Conservation (phyloP, 2,113 vertebrate genomes). For the Perca schrenkii region DNA sequence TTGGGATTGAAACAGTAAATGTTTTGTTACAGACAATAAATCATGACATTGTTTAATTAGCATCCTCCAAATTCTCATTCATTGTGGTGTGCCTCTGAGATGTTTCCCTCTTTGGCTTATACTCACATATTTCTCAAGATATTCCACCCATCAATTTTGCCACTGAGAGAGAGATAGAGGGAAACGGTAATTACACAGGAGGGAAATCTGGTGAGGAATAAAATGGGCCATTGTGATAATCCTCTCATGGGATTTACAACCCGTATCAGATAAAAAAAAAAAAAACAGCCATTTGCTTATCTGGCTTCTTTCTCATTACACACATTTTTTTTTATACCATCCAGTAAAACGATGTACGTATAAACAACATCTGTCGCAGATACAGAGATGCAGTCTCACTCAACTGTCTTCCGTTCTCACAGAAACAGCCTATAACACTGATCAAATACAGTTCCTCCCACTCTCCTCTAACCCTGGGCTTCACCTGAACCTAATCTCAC, state of each 20-base stretch:
- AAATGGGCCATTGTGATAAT: conserved; percentile 69
- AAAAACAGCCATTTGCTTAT: conserved; percentile 55
- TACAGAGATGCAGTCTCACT: conserved; percentile 18
- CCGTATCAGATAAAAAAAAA: conserved; percentile 30
- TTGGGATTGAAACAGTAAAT: conserved; percentile 62
- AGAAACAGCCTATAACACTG: conserved; percentile 50
- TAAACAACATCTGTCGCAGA: conserved; percentile 29
- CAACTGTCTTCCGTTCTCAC: conserved; percentile 15
- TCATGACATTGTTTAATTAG: conserved; percentile 78
- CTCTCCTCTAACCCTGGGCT: conserved; percentile 47
- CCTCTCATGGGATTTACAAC: conserved; percentile 51
- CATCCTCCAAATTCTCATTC: conserved; percentile 70
- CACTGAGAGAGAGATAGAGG: conserved; percentile 47
- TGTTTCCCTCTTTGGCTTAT: conserved; percentile 66
- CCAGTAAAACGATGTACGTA: conserved; percentile 18
- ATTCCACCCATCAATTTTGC: conserved; percentile 72
- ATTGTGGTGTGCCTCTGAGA: conserved; percentile 71
- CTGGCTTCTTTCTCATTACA: conserved; percentile 18
- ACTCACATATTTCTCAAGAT: conserved; percentile 70
- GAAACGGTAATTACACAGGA: conserved; percentile 67
- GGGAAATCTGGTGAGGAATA: conserved; percentile 57
- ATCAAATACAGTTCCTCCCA: conserved; percentile 34
- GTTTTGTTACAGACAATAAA: conserved; percentile 75
- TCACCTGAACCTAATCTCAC: conserved; percentile 79
- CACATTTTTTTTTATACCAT: conserved; percentile 1